These are phyloP conservation scores for Tricholaema leucomelas DNA, from an alignment of 2,113 vertebrate genomes.

Conservation along the genomic window DNA sequence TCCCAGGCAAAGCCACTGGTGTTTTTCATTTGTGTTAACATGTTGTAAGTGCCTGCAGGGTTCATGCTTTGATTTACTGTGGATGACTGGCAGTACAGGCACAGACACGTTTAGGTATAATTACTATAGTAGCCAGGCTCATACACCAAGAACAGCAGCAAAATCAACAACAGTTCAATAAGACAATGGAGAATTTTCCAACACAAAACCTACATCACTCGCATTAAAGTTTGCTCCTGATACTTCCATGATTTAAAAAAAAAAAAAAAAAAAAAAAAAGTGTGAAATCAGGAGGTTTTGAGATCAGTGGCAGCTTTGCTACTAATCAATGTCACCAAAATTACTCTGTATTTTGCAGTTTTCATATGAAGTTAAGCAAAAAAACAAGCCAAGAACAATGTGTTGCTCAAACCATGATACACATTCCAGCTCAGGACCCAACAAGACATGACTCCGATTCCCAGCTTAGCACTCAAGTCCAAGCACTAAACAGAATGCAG, in stretches of 20 bases:
- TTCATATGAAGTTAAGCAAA: background rate
- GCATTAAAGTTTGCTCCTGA: background rate
- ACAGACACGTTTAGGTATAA: conserved; percentile 32
- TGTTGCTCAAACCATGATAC: background rate
- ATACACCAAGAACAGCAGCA: conserved; percentile 14
- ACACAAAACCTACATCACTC: conserved; percentile 3
- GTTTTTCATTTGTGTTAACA: conserved; percentile 13
- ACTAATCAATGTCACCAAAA: background rate
- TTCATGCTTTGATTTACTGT: conserved; percentile 28
- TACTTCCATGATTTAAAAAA: background rate
- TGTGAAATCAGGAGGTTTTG: background rate
- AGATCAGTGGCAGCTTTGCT: background rate
- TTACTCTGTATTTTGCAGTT: background rate
- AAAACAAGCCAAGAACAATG: background rate
- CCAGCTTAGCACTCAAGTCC: background rate
- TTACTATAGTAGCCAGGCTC: conserved; percentile 17
- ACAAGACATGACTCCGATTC: background rate
- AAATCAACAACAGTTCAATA: conserved; percentile 66
- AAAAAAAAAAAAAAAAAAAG: background rate
- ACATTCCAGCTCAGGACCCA: background rate
- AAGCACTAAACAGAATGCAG: background rate
- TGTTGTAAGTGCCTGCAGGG: conserved; percentile 13
- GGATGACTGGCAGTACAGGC: background rate
- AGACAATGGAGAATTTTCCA: conserved; percentile 41
- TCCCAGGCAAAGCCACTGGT: conserved; percentile 4